Conservation (phyloP, 2,113 vertebrate species). For the Narcine bancroftii region DNA sequence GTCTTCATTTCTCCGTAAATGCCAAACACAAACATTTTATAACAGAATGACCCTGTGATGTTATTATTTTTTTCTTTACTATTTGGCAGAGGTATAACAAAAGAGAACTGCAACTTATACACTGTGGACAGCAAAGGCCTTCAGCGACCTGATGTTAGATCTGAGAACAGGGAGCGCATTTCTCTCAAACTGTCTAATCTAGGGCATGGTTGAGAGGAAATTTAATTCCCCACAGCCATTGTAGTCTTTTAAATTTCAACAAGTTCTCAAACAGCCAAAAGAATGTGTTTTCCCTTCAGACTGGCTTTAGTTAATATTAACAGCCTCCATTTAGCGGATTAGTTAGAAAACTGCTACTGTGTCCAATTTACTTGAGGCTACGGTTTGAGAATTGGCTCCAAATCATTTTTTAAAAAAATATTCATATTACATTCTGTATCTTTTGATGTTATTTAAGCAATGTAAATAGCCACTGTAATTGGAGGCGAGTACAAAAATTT, state of each 20-base stretch:
- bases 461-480: background rate
- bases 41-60: background rate
- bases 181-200: constrained; percentile 5
- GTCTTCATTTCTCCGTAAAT: background rate
- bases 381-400: background rate
- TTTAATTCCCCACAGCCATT: background rate
- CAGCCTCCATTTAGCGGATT: background rate
- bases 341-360: no score
- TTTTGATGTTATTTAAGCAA: background rate
- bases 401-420: background rate
- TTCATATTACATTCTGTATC: background rate
- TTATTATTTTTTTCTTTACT: background rate
- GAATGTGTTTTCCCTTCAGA: constrained; percentile 9
- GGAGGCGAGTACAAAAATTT: background rate
- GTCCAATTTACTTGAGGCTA: background rate
- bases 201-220: background rate
- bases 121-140: background rate
- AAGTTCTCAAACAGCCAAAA: background rate
- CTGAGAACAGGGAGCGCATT: background rate
- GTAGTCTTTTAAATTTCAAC: background rate
- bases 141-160: background rate
- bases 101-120: background rate
- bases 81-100: background rate
- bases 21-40: background rate
- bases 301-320: background rate